phyloP scores from a whole-genome alignment of 2,113 vertebrate species.

The Megaptera novaeangliae region DNA sequence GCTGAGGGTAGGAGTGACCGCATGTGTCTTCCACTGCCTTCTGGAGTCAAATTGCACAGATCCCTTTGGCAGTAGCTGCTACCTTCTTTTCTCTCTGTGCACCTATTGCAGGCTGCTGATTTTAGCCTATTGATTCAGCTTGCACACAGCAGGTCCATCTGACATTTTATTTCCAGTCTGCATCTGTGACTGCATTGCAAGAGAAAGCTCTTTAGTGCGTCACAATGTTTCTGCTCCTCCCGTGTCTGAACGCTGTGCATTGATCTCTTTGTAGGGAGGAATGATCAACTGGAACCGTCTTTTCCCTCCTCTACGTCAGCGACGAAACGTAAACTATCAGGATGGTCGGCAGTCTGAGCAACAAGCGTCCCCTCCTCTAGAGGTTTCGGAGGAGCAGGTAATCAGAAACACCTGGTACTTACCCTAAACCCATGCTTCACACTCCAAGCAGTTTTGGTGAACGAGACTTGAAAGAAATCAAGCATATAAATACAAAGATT shows the following conservation, averaged over 20 bases:
- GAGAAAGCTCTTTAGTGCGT: not conserved
- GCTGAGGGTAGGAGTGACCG: not conserved
- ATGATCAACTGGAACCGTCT: slow-evolving; percentile 93
- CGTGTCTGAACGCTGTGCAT: not conserved
- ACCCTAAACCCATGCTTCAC: not conserved
- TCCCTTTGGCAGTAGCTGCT: fast-evolving
- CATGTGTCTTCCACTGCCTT: no score
- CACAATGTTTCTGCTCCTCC: not conserved
- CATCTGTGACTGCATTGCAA: not conserved
- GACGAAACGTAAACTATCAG: slow-evolving; percentile 83
- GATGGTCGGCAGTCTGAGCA: slow-evolving; percentile 77
- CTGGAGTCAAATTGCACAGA: not conserved
- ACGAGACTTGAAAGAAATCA: not conserved
- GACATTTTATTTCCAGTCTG: not conserved
- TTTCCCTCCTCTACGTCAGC: slow-evolving; percentile 89
- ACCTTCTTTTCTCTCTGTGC: not conserved
- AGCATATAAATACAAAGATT: not conserved
- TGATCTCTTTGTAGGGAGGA: slow-evolving; percentile 81
- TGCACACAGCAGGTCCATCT: not conserved
- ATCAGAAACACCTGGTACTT: not conserved
- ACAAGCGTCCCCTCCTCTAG: slow-evolving; percentile 81
- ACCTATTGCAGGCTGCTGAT: fast-evolving
- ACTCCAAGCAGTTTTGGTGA: not conserved
- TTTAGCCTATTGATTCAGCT: not conserved
- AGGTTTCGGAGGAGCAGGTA: slow-evolving; percentile 95